Conservation (phyloP, 2,888 invertebrate species). For the Drosophila demipolita region DNA sequence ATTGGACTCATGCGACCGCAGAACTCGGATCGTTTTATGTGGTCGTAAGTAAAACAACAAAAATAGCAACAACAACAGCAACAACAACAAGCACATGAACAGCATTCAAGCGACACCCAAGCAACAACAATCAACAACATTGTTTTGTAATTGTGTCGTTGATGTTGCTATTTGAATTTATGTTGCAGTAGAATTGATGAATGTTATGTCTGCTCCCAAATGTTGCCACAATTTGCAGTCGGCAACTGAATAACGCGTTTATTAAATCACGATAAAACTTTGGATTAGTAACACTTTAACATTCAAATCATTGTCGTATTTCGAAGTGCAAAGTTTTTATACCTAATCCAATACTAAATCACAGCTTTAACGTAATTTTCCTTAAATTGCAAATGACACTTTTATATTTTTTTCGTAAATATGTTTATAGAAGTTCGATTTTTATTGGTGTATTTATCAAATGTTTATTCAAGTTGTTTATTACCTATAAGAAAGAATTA, state of each 20-base stretch:
- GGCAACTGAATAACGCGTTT: neutral
- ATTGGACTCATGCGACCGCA: conserved; percentile 91
- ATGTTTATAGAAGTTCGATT: neutral
- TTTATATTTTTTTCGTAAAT: neutral
- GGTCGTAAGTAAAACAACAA: conserved; percentile 88
- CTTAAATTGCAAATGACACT: neutral
- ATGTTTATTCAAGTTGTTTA: neutral
- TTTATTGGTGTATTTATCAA: neutral
- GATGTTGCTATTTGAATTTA: conserved; percentile 49
- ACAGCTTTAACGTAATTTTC: neutral
- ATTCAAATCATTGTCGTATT: neutral
- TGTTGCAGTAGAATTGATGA: conserved; percentile 8
- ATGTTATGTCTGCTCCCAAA: conserved; percentile 12
- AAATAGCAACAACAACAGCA: conserved; percentile 22
- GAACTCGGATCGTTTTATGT: conserved; percentile 90
- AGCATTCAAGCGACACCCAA: conserved; percentile 21
- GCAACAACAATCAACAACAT: conserved; percentile 32
- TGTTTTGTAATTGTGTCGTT: conserved; percentile 61
- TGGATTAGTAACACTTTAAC: neutral
- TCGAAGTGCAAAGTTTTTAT: neutral
- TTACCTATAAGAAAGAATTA: neutral
- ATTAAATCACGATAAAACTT: neutral
- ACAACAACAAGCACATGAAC: conserved; percentile 21
- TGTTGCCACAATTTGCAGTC: conserved; percentile 3
- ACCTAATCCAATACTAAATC: neutral